Base-by-base conservation (phyloP, 2,797 vertebrate genomes). In the Erethizon dorsatum region DNA sequence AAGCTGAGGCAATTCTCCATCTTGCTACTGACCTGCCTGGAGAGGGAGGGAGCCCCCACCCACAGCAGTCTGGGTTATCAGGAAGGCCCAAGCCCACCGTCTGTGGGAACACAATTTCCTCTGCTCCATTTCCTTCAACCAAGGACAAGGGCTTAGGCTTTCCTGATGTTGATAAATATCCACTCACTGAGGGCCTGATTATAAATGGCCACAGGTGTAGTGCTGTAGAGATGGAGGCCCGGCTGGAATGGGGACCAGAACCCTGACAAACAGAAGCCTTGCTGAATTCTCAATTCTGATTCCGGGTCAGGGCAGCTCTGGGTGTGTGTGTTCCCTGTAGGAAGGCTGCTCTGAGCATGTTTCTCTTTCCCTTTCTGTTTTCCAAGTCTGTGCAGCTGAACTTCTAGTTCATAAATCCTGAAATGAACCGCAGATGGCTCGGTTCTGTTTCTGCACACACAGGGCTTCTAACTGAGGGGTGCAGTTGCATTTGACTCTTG, bases 341-440 rank as follows among this genome's bases (percentile, higher is more conserved):
- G 12, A n/a, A 26, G 37, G 73, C 83, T 56, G 83, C 56, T 28
- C 80, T 85, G 63, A 73, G 31, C 31, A 18, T n/a, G 69, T 2
- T 22, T 28, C 31, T 94, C 22, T 83, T 31, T 69, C 33, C 59
- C 28, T 69, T 69, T 37, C 17, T 18, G 15, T 31, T 37, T 57
- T 37, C 82, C 69, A 79, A 61, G 87, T 47, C 52, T 59, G 69
- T 71, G n/a, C 41, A 24, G 47, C 20, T 11, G 56, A 75, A n/a
- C 78, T 94, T 75, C 33, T 28, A 37, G 50, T 41, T 83, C 88
- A 41, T 57, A 47, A 86, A 87, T 86, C 67, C 67, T 14, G n/a
- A 73, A 31, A 24, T 56, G 65, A 63, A 45, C 41, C 47, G 59
- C 80, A 82, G 77, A 26, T 2, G 0, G 33, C 75, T 69, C 26